Percentiles rank a stretch among this genome's conserved stretches.
These are phyloP conservation scores for Gopherus flavomarginatus DNA, from an alignment of 2,113 vertebrate genomes.

Conservation along the genomic window DNA sequence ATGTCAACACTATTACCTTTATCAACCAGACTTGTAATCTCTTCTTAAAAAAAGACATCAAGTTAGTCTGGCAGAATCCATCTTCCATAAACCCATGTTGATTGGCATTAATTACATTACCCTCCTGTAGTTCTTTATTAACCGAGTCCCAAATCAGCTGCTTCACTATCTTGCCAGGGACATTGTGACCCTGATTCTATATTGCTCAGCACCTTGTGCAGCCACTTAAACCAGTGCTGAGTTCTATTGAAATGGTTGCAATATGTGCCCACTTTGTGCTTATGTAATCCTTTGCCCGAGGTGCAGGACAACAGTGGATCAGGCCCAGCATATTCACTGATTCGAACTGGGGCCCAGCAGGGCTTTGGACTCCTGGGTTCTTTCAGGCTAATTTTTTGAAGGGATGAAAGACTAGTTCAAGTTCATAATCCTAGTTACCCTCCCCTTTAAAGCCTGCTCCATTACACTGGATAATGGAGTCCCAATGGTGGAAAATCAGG, in stretches of 20 bases:
- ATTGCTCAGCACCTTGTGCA: no score
- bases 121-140: no score
- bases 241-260: background rate
- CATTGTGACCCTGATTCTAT: no score
- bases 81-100: no score
- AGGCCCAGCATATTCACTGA: background rate
- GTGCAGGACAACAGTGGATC: background rate
- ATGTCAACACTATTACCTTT: no score
- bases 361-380: background rate
- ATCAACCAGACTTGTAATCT: no score
- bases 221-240: background rate
- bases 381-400: background rate
- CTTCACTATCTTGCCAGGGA: no score
- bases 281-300: no score
- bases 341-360: background rate
- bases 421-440: background rate
- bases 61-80: no score
- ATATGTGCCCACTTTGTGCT: background rate
- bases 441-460: background rate
- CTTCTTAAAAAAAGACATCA: no score
- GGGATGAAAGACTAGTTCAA: background rate
- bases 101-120: no score
- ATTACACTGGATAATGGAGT: background rate
- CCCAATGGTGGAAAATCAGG: background rate
- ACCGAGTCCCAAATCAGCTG: no score